phyloP scores from a whole-genome alignment of 2,888 invertebrate species.

The Hemistola chrysoprasaria region DNA sequence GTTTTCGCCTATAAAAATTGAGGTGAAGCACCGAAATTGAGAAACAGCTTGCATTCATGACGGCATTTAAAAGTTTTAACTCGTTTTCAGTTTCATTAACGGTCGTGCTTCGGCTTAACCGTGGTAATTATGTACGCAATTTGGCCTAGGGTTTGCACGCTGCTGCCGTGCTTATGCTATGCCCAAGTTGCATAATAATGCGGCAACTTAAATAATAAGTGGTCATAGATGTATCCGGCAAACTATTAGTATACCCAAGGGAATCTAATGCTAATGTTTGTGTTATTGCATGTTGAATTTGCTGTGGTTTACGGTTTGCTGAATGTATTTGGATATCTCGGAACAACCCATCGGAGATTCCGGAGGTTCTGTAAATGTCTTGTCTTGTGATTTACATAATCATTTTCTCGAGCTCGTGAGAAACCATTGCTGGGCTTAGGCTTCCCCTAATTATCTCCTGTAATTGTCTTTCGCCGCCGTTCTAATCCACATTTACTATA shows the following conservation, averaged over 20 bases:
- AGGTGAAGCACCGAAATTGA: constrained; percentile 67
- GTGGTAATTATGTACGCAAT: constrained; percentile 72
- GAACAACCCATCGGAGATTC: too few relatives aligned
- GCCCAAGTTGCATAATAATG: constrained; percentile 1
- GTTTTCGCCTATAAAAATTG: constrained; percentile 55
- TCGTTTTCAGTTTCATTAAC: constrained; percentile 76
- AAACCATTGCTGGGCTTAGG: too few relatives aligned
- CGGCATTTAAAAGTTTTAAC: constrained; percentile 72
- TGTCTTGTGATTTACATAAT: too few relatives aligned
- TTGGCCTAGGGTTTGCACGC: constrained; percentile 49
- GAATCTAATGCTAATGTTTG: too few relatives aligned
- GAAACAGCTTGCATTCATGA: constrained; percentile 78
- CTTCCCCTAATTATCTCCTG: too few relatives aligned
- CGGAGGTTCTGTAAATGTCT: too few relatives aligned
- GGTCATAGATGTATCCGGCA: not conserved
- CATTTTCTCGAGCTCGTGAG: too few relatives aligned
- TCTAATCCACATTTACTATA: too few relatives aligned
- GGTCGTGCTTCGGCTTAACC: constrained; percentile 72
- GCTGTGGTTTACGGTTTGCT: too few relatives aligned
- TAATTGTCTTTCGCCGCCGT: too few relatives aligned
- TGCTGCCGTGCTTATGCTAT: not conserved
- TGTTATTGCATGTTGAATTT: too few relatives aligned
- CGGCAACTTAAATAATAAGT: constrained; percentile 1
- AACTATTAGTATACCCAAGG: not conserved
- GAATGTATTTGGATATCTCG: too few relatives aligned